A percentile compares a stretch with the other conserved stretches of the same genome.
These are phyloP conservation scores for Sphaerophoria taeniata DNA, from an alignment of 2,888 invertebrate genomes.

Conservation along the genomic window DNA sequence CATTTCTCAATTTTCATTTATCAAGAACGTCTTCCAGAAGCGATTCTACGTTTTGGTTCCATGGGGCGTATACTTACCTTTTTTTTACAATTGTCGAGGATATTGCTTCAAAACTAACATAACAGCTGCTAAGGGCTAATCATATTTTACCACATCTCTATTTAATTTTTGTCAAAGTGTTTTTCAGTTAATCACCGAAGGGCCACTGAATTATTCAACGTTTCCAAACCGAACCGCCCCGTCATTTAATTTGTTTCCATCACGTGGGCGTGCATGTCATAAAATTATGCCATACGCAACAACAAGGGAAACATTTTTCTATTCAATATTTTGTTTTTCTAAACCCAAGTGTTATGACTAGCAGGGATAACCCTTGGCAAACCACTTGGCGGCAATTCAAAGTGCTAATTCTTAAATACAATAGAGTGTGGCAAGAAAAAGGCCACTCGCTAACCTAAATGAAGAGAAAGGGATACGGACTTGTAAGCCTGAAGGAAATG, in stretches of 20 bases:
- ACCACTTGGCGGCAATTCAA: constrained; percentile 74
- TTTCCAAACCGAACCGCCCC: background rate
- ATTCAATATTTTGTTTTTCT: constrained; percentile 17
- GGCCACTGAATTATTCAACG: too few relatives aligned
- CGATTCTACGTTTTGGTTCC: too few relatives aligned
- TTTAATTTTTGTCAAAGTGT: too few relatives aligned
- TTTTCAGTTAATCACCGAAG: too few relatives aligned
- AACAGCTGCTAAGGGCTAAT: constrained; percentile 40
- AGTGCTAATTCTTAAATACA: constrained; percentile 68
- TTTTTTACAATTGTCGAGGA: too few relatives aligned
- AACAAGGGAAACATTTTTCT: constrained; percentile 46
- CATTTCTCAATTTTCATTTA: too few relatives aligned
- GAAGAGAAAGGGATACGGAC: too few relatives aligned
- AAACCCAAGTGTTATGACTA: constrained; percentile 46
- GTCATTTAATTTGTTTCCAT: background rate
- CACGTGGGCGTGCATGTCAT: constrained; percentile 1
- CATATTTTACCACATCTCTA: constrained; percentile 19
- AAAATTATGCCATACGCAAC: constrained; percentile 13
- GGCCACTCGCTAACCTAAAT: too few relatives aligned
- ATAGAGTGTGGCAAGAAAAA: constrained; percentile 30
- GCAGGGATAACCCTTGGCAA: constrained; percentile 67
- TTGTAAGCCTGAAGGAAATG: constrained; percentile 11
- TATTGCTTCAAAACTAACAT: constrained; percentile 26
- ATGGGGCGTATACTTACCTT: too few relatives aligned
- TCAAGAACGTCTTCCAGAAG: too few relatives aligned